Percentiles rank a stretch among this genome's conserved stretches.
Conservation (phyloP, 2,888 invertebrate genomes). For the Mimas tiliae region DNA sequence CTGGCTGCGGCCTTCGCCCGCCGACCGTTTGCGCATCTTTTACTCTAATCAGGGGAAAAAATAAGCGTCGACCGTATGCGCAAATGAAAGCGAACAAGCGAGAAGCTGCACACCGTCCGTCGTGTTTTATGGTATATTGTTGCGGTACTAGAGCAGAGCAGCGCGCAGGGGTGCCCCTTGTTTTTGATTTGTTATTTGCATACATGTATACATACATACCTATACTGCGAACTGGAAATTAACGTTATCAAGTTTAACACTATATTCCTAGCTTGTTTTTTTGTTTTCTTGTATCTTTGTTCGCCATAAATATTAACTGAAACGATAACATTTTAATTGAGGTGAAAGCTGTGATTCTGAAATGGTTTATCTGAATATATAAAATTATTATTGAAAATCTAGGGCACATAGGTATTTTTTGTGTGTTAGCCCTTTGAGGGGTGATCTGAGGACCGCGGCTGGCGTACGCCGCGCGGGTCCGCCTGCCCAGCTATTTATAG, state of each 20-base stretch:
- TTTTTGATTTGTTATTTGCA: not conserved
- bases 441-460: constrained; percentile 70
- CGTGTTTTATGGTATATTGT: constrained; percentile 76
- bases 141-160: constrained; percentile 62
- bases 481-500: constrained; percentile 80
- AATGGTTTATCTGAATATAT: not conserved
- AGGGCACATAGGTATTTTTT: not conserved
- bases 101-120: constrained; percentile 64
- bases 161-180: constrained; percentile 46
- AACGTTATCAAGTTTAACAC: not conserved
- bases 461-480: constrained; percentile 84
- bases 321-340: not conserved
- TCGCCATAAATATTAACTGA: no score
- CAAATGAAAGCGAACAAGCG: constrained; percentile 78
- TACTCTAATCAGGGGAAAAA: constrained; percentile 82
- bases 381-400: not conserved
- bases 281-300: not conserved
- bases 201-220: no score
- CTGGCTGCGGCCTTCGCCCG: constrained; percentile 76
- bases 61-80: constrained; percentile 68
- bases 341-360: not conserved
- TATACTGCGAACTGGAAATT: not conserved
- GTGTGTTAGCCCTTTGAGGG: constrained; percentile 60
- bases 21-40: constrained; percentile 82
- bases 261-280: not conserved